Conservation (phyloP, 2,113 vertebrate species). For the Halcyon malimbica region DNA sequence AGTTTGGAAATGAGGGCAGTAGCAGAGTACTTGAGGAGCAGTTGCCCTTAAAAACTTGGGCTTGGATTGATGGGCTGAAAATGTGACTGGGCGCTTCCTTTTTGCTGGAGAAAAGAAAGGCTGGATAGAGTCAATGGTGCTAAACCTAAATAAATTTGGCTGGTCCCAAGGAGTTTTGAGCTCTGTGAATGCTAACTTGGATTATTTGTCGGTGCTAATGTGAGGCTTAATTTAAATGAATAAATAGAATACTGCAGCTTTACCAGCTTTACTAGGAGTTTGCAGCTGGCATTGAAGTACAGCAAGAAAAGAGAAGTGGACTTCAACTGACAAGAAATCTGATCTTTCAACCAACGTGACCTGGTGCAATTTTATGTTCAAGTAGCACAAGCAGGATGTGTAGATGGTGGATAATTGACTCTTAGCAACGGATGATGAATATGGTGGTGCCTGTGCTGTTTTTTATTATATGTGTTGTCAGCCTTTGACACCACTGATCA, state of each 20-base stretch:
- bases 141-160: background rate
- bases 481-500: background rate
- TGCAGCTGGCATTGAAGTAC: background rate
- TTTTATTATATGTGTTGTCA: constrained; percentile 8
- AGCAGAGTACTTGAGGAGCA: background rate
- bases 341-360: background rate
- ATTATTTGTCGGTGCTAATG: background rate
- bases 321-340: background rate
- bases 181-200: background rate
- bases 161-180: background rate
- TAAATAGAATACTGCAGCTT: background rate
- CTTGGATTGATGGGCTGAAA: background rate
- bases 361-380: background rate
- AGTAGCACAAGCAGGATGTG: background rate
- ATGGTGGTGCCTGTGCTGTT: background rate
- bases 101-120: background rate
- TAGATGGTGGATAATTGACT: background rate
- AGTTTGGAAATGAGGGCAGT: background rate
- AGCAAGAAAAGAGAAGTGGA: background rate
- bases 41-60: background rate
- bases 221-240: background rate
- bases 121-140: background rate
- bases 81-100: background rate
- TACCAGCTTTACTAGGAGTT: background rate
- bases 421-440: background rate